Conservation (phyloP, 1,140 invertebrate genomes). For the Delia radicum region DNA sequence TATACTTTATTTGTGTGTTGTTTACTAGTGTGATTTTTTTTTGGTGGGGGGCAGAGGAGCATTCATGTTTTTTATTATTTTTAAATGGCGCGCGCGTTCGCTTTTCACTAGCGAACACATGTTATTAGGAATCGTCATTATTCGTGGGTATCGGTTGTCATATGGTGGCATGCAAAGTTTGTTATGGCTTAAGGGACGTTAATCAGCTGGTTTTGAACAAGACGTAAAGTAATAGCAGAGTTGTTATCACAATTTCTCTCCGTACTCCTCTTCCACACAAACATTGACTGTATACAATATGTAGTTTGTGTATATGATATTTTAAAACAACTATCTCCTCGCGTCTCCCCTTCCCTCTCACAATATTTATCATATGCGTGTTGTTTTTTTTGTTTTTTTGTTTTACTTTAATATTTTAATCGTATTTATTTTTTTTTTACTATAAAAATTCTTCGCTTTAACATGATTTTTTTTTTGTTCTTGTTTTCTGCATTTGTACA, state of each 20-base stretch:
- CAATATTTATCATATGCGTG: no score
- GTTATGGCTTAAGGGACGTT: neutral
- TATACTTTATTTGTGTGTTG: neutral
- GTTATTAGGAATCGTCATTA: neutral
- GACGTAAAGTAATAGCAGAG: neutral
- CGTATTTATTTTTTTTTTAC: neutral
- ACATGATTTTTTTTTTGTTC: no score
- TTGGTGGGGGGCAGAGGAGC: neutral
- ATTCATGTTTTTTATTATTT: neutral
- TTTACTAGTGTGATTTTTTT: neutral
- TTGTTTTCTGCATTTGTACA: no score
- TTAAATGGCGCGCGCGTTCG: neutral
- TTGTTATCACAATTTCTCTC: neutral
- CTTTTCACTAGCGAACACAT: neutral
- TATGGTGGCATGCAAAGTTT: neutral
- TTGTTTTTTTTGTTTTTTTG: neutral
- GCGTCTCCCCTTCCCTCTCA: no score
- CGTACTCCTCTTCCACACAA: no score
- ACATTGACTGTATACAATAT: no score
- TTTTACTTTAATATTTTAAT: neutral
- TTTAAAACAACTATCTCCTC: no score
- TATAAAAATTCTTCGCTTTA: no score
- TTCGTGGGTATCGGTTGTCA: no score
- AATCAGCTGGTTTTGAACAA: neutral
- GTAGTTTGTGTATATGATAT: no score